A percentile compares a stretch with the other conserved stretches of the same genome.
These are phyloP conservation scores for Aphelocoma californica DNA, from an alignment of 2,797 vertebrate genomes.

Conservation along the genomic window DNA sequence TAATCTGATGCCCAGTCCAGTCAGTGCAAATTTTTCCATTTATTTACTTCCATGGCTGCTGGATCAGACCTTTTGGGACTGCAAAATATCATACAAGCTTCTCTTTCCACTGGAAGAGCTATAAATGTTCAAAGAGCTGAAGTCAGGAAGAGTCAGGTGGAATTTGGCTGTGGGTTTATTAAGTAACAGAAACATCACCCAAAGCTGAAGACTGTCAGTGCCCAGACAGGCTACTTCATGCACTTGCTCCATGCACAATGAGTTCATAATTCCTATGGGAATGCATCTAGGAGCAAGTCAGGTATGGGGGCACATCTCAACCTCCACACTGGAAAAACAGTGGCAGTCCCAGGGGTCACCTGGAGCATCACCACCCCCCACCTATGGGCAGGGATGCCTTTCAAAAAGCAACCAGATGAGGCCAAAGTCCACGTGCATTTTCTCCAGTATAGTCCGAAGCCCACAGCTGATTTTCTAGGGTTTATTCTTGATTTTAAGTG, in stretches of 20 bases:
- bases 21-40: conserved; percentile 52
- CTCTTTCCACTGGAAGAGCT: background rate
- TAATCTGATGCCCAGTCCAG: conserved; percentile 43
- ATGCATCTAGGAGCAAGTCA: background rate
- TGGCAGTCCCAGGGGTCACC: background rate
- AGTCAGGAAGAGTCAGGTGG: background rate
- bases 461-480: background rate
- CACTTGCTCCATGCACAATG: background rate
- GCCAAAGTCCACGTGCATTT: rapidly evolving
- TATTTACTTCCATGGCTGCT: conserved; percentile 53
- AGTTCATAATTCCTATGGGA: background rate
- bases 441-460: background rate
- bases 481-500: background rate
- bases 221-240: background rate
- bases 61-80: conserved; percentile 50
- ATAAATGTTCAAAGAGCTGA: conserved; percentile 5
- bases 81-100: conserved; percentile 27
- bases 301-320: background rate
- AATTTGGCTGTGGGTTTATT: background rate
- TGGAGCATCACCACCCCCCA: background rate
- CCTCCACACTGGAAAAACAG: rapidly evolving
- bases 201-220: background rate
- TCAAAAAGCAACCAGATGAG: background rate
- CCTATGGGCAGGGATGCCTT: background rate
- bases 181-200: background rate